Evolutionary conservation across 2,888 invertebrate genomes (phyloP).

Genomic region (Onchidella celtica): DNA sequence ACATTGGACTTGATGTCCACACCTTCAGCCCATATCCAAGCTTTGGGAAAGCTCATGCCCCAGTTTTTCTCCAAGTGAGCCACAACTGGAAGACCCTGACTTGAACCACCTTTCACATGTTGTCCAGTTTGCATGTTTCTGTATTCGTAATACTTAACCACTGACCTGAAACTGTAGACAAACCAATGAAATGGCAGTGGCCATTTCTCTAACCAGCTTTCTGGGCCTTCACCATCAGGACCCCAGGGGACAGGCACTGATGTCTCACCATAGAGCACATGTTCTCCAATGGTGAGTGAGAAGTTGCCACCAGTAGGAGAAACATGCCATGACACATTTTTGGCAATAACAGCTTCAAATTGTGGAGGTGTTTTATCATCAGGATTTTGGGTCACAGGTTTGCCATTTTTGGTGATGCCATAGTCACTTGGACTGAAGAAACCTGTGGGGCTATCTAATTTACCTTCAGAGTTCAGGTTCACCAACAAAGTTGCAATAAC

Average conservation of each 20-base stretch:
- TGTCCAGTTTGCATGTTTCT: conserved; percentile 45
- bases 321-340: conserved; percentile 58
- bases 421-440: conserved; percentile 47
- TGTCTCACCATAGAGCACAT: conserved; percentile 55
- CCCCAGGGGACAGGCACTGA: conserved; percentile 61
- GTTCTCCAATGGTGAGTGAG: conserved; percentile 56
- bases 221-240: conserved; percentile 62
- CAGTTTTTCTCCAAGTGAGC: conserved; percentile 73
- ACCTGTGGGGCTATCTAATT: conserved; percentile 44
- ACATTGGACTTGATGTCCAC: conserved; percentile 51
- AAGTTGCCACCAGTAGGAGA: conserved; percentile 55
- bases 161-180: conserved; percentile 67
- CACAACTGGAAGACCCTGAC: conserved; percentile 50
- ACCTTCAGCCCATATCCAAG: conserved; percentile 72
- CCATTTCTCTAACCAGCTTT: conserved; percentile 64
- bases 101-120: conserved; percentile 41
- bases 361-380: conserved; percentile 59
- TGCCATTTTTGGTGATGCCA: conserved; percentile 58
- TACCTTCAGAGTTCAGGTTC: neutral
- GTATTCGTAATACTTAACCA: conserved; percentile 57
- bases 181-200: conserved; percentile 72
- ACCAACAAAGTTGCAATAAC: conserved; percentile 35
- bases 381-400: conserved; percentile 60
- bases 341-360: conserved; percentile 59
- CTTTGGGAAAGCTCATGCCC: conserved; percentile 69